Base-by-base conservation (phyloP, 53 echinoderm and acorn worm genomes). In the Holothuria leucospilota region DNA sequence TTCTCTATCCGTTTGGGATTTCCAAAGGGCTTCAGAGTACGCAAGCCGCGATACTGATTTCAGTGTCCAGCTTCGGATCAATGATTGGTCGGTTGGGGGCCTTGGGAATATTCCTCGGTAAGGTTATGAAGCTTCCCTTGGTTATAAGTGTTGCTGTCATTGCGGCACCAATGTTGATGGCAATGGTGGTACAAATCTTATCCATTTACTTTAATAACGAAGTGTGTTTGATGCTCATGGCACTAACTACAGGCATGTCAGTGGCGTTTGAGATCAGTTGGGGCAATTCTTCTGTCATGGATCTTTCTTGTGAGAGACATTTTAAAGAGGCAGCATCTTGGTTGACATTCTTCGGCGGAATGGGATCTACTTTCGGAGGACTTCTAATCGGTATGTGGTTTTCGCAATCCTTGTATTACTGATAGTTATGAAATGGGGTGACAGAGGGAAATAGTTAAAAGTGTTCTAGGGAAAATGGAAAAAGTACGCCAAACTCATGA, bases 281-380 rank as follows among this genome's bases (percentile, higher is more conserved):
- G 78, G 58, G 58, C 21, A 53, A 52, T 24, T 78, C 78, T 20
- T 25, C 56, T 13, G 59, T 78, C 59, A 78, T 24, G 58, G 78
- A 78, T 8, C 21, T 78, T 58, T 78, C 78, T 4, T 78, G 78
- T 28, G 59, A 78, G 28, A 16, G 4, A 6, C 78, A 78, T 27
- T 78, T 78, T 29, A 29, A 28, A 15, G 56, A 58, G 7, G 78
- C 78, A 25, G 78, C 59, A 4, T n/a, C 78, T 10, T 78, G 78
- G 78, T 20, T 78, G 59, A 78, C 59, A 3, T 30, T 29, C 20
- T 78, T 20, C 14, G 78, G 24, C 4, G 78, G 78, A 13, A 21
- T 58, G 24, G 78, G 78, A 27, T 27, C 59, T 30, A 78, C 46
- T 46, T 46, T 46, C 46, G 46, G 46, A 46, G 46, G 46, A 46